These are phyloP conservation scores for Formica exsecta DNA, from an alignment of 1,140 invertebrate genomes.

Conservation along the genomic window DNA sequence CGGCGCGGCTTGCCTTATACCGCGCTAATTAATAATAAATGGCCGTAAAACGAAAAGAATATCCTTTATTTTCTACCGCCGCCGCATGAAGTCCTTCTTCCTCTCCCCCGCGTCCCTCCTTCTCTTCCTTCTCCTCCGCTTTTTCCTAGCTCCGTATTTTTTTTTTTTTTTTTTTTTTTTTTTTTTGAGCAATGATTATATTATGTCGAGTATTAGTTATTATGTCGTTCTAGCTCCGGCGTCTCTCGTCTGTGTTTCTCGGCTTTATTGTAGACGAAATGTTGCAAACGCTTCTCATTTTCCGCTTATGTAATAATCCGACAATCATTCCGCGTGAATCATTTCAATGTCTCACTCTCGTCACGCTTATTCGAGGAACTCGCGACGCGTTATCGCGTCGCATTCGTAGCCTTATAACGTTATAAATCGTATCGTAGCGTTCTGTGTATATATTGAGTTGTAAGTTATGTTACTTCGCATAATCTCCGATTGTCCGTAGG, in stretches of 20 bases:
- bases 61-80: conserved; percentile 44
- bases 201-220: too few relatives aligned
- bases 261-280: not conserved
- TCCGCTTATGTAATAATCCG: conserved; percentile 11
- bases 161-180: conserved; percentile 10
- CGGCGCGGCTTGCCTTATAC: conserved; percentile 38
- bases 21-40: conserved; percentile 72
- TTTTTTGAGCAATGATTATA: too few relatives aligned
- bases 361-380: conserved; percentile 53
- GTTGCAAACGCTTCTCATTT: not conserved
- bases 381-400: conserved; percentile 34
- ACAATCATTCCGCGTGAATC: conserved; percentile 17
- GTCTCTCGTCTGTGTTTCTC: not conserved
- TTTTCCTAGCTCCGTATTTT: conserved; percentile 1
- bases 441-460: conserved; percentile 31
- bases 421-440: not conserved
- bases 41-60: conserved; percentile 58
- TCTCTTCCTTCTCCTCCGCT: not conserved
- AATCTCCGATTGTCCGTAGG: conserved; percentile 61
- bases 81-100: not conserved
- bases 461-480: conserved; percentile 43
- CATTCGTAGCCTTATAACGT: conserved; percentile 1
- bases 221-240: not conserved
- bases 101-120: not conserved
- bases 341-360: conserved; percentile 50